Percentiles rank a stretch among this genome's conserved stretches.
phyloP scores from a whole-genome alignment of 2,797 vertebrate genomes.

The Thripadectes ignobilis region DNA sequence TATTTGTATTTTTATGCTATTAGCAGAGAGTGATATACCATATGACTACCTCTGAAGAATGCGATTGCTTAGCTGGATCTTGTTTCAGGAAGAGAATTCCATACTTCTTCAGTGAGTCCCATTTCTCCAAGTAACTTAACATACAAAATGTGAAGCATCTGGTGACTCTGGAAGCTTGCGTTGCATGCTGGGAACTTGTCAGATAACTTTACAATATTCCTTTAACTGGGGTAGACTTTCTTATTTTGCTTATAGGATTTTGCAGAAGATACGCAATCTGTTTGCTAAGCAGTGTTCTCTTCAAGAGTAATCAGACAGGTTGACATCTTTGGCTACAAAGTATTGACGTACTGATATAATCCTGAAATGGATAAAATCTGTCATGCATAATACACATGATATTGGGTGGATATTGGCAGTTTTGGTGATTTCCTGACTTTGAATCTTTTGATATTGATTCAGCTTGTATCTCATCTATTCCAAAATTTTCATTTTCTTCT shows the following conservation, averaged over 20 bases:
- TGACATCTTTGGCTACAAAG: background rate
- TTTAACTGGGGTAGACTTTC: background rate
- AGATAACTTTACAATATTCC: background rate
- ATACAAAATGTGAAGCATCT: background rate
- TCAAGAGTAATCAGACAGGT: background rate
- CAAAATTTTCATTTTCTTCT: background rate
- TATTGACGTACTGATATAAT: background rate
- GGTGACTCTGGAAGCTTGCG: background rate
- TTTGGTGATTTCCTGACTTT: background rate
- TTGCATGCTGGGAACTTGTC: background rate
- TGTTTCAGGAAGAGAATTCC: background rate
- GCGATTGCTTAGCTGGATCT: background rate
- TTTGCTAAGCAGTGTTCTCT: background rate
- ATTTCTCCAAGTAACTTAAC: background rate
- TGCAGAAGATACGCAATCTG: background rate
- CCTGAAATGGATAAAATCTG: background rate
- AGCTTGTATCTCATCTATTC: background rate
- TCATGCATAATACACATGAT: background rate
- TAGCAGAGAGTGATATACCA: background rate
- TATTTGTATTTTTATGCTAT: background rate
- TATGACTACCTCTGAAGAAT: background rate
- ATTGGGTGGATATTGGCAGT: background rate
- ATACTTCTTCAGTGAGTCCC: background rate
- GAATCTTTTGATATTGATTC: background rate
- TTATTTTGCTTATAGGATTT: background rate